Base-by-base conservation (phyloP, 1,140 invertebrate genomes). In the Sycophaga agraensis region DNA sequence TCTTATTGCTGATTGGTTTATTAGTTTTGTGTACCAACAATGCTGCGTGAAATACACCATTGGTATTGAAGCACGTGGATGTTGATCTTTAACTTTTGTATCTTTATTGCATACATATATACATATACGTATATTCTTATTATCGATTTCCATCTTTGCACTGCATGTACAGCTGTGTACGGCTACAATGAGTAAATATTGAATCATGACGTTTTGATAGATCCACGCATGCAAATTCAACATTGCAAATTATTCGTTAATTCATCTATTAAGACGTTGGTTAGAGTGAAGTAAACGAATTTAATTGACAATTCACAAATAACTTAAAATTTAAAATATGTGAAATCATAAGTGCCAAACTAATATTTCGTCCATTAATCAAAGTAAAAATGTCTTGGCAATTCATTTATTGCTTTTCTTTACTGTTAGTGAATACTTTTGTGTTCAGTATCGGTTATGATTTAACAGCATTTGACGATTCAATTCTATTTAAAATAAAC, bases 391-490 rank as follows among this genome's bases (percentile, higher is more conserved):
- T 61, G 59, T 40, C 12, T 39, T 48, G 59, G 59, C 16, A 16
- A 1, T 16, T 19, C 8, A 9, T 28, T 8, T 34, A n/a, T 26
- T 28, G 43, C 31, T 34, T 48, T 11, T 43, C 3, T 1, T 12
- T 61, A 28, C 16, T 55, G 39, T 21, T 55, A 40, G n/a, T 62
- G 17, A 49, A 56, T 56, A 24, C 64, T 12, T 8, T 65, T 17
- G 24, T 28, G 11, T 7, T 57, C n/a, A 65, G 56, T 9, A 53
- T 31, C 59, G 76, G 66, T 19, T 70, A 85, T 70, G 86, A 89
- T 75, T 83, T 88, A 17, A 89, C 87, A 73, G 89, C 86, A 37
- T 91, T 93, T 70, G 91, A 93, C 79, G 91, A 94, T 79, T 87
- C 86, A 3, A 84, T 93, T 65, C 76, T 92, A 46, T 93, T 90